Evolutionary conservation across 2,888 invertebrate genomes (phyloP).

Genomic region (Dynastes tityus): DNA sequence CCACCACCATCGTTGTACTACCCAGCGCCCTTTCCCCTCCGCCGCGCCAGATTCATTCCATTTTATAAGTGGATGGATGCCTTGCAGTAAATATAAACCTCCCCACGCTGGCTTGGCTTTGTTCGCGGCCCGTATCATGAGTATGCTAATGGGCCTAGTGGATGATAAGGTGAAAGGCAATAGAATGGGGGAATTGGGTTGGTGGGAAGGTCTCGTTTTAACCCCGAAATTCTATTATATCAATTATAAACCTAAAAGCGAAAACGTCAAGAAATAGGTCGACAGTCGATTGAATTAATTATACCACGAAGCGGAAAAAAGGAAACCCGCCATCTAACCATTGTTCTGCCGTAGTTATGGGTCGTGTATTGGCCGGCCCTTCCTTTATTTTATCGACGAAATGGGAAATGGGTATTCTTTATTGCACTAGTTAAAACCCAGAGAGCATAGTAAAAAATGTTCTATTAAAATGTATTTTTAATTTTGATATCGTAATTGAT

Average conservation of each 20-base stretch:
- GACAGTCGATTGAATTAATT: conserved; percentile 9
- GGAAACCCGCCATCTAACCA: background rate
- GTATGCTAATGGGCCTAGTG: background rate
- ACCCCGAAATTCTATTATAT: conserved; percentile 30
- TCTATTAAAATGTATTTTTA: no score
- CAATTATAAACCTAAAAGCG: conserved; percentile 17
- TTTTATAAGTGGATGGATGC: conserved; percentile 28
- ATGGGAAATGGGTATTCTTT: no score
- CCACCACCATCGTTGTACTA: background rate
- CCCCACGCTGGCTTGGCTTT: background rate
- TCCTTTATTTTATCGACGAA: no score
- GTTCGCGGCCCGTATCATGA: background rate
- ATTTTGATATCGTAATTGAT: no score
- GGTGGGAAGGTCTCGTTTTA: background rate
- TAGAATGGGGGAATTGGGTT: background rate
- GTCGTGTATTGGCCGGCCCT: no score
- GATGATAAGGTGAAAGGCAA: background rate
- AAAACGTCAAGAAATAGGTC: conserved; percentile 18
- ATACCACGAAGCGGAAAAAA: no score
- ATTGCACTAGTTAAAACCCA: no score
- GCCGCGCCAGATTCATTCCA: background rate
- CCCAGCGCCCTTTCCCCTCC: background rate
- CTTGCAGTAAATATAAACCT: conserved; percentile 16
- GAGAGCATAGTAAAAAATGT: no score
- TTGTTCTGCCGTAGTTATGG: background rate